A percentile compares a stretch with the other conserved stretches of the same genome.
Conservation (phyloP, 2,888 invertebrate species). For the Drosophila meridiana region DNA sequence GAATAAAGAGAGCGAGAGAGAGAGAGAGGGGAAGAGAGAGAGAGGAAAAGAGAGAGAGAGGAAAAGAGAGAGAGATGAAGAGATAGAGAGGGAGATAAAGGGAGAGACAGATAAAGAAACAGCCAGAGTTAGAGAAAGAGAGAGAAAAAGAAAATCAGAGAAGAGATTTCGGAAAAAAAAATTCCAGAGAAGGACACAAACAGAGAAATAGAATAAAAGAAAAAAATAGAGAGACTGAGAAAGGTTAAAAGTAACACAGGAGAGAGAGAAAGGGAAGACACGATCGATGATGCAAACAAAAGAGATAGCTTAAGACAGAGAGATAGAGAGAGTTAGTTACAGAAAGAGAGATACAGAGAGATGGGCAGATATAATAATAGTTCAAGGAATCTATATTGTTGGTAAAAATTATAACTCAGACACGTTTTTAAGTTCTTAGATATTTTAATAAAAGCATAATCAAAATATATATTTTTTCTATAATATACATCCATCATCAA, state of each 20-base stretch:
- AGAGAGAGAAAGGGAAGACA: too few species aligned
- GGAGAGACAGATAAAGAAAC: too few species aligned
- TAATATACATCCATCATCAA: not conserved
- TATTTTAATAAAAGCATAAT: not conserved
- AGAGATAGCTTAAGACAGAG: too few species aligned
- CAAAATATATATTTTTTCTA: not conserved
- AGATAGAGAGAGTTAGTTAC: not conserved
- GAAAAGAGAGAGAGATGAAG: rapidly evolving
- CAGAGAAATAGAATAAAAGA: too few species aligned
- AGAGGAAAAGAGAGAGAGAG: not conserved
- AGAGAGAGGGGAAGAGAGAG: not conserved
- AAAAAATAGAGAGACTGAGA: too few species aligned
- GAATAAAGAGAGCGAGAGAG: not conserved
- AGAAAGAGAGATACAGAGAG: not conserved
- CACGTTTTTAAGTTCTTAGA: not conserved
- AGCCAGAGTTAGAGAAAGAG: not conserved
- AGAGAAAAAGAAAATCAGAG: not conserved
- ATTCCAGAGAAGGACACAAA: too few species aligned
- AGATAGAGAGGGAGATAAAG: not conserved
- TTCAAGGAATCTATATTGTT: not conserved
- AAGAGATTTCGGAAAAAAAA: too few species aligned
- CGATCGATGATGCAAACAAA: too few species aligned
- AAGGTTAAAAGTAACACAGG: too few species aligned
- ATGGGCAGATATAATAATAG: not conserved
- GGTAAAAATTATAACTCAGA: not conserved